These are phyloP conservation scores for Microctenopoma lineatum DNA, from an alignment of 2,797 vertebrate genomes.

Conservation along the genomic window DNA sequence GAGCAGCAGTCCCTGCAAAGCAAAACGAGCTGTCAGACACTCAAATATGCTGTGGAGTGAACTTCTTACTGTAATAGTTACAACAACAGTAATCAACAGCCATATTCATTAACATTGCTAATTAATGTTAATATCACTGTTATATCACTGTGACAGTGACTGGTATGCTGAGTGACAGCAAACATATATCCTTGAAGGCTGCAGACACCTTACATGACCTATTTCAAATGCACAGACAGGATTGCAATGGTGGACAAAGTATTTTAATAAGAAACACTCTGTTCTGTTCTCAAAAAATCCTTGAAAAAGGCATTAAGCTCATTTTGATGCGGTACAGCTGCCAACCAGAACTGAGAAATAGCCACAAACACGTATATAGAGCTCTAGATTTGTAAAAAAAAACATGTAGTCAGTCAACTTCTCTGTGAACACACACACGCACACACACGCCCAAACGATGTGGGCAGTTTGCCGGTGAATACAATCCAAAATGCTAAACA, in stretches of 20 bases:
- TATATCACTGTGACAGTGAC: not conserved
- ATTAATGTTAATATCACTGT: no score
- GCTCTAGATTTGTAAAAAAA: not conserved
- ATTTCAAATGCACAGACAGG: constrained; percentile 18
- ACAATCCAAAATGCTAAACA: constrained; percentile 13
- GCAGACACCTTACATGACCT: constrained; percentile 22
- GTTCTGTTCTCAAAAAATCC: constrained; percentile 12
- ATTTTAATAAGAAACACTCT: constrained; percentile 32
- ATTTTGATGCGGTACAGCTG: constrained; percentile 8
- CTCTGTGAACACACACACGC: not conserved
- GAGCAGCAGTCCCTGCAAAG: no score
- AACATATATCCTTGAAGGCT: constrained; percentile 14
- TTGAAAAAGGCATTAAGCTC: constrained; percentile 25
- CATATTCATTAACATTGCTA: no score
- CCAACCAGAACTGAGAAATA: not conserved
- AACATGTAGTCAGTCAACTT: constrained; percentile 21
- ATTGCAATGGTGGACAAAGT: constrained; percentile 11
- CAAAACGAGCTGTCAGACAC: no score
- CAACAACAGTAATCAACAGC: no score
- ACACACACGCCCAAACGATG: not conserved
- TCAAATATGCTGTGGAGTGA: no score
- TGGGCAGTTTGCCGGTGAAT: constrained; percentile 12
- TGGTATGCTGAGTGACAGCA: not conserved
- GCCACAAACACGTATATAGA: not conserved
- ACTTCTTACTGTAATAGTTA: no score